Conservation (phyloP, 2,113 vertebrate genomes). For the Oophaga pumilio region DNA sequence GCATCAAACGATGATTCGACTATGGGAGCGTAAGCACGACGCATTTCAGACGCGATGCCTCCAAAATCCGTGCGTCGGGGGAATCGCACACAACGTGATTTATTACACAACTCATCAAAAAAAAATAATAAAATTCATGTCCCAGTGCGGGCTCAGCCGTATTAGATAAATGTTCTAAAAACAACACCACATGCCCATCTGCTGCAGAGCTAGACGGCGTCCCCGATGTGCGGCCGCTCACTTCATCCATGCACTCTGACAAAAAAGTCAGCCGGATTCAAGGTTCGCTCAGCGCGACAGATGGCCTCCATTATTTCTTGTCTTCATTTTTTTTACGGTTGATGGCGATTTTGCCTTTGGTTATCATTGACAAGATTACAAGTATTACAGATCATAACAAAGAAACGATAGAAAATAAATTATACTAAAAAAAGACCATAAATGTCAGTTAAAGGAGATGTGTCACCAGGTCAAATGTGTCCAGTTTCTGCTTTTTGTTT, state of each 20-base stretch:
- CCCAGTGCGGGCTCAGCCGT: neutral
- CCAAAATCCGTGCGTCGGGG: neutral
- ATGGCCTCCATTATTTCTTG: neutral
- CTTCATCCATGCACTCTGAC: slow-evolving; percentile 1
- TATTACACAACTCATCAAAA: slow-evolving; percentile 19
- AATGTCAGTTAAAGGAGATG: too few relatives aligned
- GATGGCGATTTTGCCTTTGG: slow-evolving; percentile 43
- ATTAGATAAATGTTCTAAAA: slow-evolving; percentile 50
- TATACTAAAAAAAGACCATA: too few relatives aligned
- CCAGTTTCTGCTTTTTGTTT: too few relatives aligned
- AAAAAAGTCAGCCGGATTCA: slow-evolving; percentile 9
- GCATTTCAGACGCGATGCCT: neutral
- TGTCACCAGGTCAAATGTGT: too few relatives aligned
- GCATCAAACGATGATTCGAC: neutral
- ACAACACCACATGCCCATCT: slow-evolving; percentile 35
- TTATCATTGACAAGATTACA: slow-evolving; percentile 14
- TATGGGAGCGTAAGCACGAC: neutral
- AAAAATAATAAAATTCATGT: slow-evolving; percentile 7
- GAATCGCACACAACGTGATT: slow-evolving; percentile 1
- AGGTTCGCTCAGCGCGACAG: slow-evolving; percentile 19
- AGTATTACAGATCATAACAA: neutral
- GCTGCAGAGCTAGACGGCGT: slow-evolving; percentile 18
- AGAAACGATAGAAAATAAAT: neutral
- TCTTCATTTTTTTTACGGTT: neutral
- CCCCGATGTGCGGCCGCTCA: neutral